These are phyloP conservation scores for Alectura lathami DNA, from an alignment of 2,113 vertebrate genomes.

Conservation along the genomic window DNA sequence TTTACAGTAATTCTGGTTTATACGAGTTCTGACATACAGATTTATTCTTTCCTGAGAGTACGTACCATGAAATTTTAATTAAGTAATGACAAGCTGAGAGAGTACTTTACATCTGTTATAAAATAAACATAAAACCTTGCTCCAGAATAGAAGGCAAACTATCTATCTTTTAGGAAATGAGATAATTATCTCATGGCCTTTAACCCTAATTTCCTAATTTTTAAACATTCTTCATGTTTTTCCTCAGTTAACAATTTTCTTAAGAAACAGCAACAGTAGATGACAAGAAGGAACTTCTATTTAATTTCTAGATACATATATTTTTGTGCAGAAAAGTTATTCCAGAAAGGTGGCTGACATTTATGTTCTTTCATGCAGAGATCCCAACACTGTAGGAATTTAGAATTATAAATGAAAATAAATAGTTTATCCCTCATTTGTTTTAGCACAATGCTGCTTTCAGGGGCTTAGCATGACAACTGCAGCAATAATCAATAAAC, in stretches of 20 bases:
- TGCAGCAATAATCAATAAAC: neutral
- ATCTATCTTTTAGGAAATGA: neutral
- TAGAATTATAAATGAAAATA: neutral
- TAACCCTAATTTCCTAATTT: neutral
- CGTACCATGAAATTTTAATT: neutral
- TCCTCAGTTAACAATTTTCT: neutral
- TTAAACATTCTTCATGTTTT: neutral
- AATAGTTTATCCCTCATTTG: neutral
- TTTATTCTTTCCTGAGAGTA: neutral
- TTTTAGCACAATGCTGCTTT: neutral
- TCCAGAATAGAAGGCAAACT: neutral
- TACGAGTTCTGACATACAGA: neutral
- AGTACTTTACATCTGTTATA: neutral
- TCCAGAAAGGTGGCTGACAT: neutral
- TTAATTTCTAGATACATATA: neutral
- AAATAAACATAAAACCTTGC: neutral
- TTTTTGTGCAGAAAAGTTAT: neutral
- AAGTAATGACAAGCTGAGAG: neutral
- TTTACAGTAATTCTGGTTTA: neutral
- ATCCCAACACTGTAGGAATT: neutral
- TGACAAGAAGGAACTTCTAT: neutral
- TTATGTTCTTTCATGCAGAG: neutral
- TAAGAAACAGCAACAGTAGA: neutral
- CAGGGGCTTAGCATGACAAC: neutral
- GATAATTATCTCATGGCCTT: neutral